A percentile compares a stretch with the other conserved stretches of the same genome.
These are phyloP conservation scores for Trachelipus rathkii DNA, from an alignment of 1,140 invertebrate genomes.

Conservation along the genomic window DNA sequence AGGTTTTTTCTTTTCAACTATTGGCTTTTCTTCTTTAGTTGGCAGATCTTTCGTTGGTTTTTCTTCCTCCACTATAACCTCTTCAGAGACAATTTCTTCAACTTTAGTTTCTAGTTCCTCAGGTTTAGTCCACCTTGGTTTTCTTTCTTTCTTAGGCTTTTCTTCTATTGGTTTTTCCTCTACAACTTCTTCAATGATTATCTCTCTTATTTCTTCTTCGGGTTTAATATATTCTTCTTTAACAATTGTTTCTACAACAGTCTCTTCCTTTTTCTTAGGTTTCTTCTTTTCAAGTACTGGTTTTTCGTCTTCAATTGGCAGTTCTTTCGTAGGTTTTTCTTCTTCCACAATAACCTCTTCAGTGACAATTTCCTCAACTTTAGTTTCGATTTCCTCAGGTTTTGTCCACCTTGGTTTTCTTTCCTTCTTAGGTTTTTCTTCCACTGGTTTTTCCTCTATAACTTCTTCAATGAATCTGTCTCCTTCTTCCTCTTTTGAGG, in stretches of 20 bases:
- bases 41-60: background rate
- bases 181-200: too few species aligned
- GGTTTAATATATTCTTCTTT: too few species aligned
- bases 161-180: too few species aligned
- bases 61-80: background rate
- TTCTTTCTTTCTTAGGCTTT: background rate
- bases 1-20: background rate
- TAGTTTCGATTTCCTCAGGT: slow-evolving; percentile 21
- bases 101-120: background rate
- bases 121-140: slow-evolving; percentile 8
- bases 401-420: slow-evolving; percentile 27
- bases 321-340: slow-evolving; percentile 29
- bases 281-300: too few species aligned
- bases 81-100: background rate
- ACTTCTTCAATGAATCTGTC: slow-evolving; percentile 5
- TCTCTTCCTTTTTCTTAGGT: too few species aligned
- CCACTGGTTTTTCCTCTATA: slow-evolving; percentile 23
- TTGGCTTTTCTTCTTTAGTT: background rate
- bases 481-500: slow-evolving; percentile 19
- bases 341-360: slow-evolving; percentile 20
- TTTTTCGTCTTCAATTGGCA: background rate
- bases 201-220: too few species aligned
- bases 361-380: slow-evolving; percentile 16
- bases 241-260: too few species aligned
- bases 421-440: slow-evolving; percentile 27